These are phyloP conservation scores for Parelbella ahira DNA, from an alignment of 2,888 invertebrate species.

Conservation along the genomic window DNA sequence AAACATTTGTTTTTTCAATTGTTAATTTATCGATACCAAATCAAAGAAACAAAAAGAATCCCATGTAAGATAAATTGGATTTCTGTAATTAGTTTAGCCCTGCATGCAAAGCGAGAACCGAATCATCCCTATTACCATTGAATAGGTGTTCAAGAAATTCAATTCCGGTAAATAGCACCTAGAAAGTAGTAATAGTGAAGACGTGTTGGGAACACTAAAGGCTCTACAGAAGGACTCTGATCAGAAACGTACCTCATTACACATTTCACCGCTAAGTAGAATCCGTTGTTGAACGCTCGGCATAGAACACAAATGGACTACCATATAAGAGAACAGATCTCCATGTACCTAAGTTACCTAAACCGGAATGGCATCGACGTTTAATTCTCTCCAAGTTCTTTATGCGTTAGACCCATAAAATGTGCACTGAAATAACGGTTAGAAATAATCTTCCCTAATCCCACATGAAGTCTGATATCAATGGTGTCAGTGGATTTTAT, in stretches of 20 bases:
- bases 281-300: conserved; percentile 56
- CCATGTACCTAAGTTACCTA: conserved; percentile 21
- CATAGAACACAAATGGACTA: conserved; percentile 55
- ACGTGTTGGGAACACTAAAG: conserved; percentile 39
- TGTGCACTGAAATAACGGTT: too few relatives aligned
- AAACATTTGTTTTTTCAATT: too few relatives aligned
- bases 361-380: conserved; percentile 19
- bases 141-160: conserved; percentile 5
- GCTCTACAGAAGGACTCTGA: conserved; percentile 39
- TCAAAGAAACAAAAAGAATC: too few relatives aligned
- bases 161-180: conserved; percentile 19
- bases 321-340: conserved; percentile 54
- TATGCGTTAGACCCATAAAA: too few relatives aligned
- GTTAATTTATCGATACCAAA: too few relatives aligned
- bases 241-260: conserved; percentile 48
- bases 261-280: conserved; percentile 75
- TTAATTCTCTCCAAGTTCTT: conserved; percentile 3
- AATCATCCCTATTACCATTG: too few relatives aligned
- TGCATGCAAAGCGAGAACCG: too few relatives aligned
- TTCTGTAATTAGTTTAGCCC: too few relatives aligned
- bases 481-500: too few relatives aligned
- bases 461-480: too few relatives aligned
- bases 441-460: too few relatives aligned
- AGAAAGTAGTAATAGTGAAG: conserved; percentile 33
- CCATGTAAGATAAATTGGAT: too few relatives aligned